Conservation (phyloP, 2,888 invertebrate genomes). For the Chalcosyrphus nemorum region DNA sequence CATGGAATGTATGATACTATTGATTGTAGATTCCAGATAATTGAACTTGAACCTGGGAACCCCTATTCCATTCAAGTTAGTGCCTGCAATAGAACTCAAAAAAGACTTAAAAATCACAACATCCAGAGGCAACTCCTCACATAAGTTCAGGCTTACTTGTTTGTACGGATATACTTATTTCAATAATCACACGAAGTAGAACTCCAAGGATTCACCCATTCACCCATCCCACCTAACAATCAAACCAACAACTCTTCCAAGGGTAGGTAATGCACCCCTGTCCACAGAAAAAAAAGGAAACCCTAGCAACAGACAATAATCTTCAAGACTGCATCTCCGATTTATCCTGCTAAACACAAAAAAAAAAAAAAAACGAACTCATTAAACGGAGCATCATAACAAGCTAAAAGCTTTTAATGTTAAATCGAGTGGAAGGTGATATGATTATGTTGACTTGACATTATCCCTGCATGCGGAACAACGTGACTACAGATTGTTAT, state of each 20-base stretch:
- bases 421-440: conserved; percentile 82
- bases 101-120: no score
- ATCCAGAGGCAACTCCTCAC: no score
- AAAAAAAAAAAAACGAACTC: conserved; percentile 19
- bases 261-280: background rate
- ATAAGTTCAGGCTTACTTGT: no score
- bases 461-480: conserved; percentile 57
- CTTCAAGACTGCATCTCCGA: conserved; percentile 23
- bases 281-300: background rate
- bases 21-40: no score
- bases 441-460: conserved; percentile 79
- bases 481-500: conserved; percentile 40
- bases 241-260: no score
- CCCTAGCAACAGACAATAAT: conserved; percentile 5
- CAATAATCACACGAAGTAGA: no score
- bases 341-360: conserved; percentile 12
- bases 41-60: no score
- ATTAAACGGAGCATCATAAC: conserved; percentile 44
- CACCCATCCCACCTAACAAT: background rate
- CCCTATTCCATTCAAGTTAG: no score
- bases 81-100: no score
- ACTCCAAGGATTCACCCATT: no score
- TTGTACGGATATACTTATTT: no score
- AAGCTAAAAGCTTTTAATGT: conserved; percentile 74
- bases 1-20: no score